Percentiles rank a stretch among this genome's conserved stretches.
These are phyloP conservation scores for Syngnathoides biaculeatus DNA, from an alignment of 2,113 vertebrate genomes.

Conservation along the genomic window DNA sequence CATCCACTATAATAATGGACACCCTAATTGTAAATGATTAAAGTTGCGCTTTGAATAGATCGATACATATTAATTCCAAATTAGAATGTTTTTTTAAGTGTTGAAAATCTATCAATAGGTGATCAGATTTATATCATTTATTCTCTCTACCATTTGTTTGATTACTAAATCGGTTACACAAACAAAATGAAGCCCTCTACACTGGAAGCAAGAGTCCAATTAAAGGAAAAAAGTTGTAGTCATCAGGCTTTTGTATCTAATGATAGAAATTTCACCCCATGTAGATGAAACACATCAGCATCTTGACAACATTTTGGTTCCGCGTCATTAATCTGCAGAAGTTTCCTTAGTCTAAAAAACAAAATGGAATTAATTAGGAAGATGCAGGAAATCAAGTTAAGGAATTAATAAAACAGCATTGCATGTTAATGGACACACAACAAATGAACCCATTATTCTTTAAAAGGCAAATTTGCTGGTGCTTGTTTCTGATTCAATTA, in stretches of 20 bases:
- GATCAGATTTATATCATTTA: background rate
- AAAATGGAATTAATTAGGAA: constrained; percentile 81
- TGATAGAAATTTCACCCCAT: constrained; percentile 70
- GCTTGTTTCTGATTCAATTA: constrained; percentile 73
- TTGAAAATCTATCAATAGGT: background rate
- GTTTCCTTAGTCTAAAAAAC: constrained; percentile 76
- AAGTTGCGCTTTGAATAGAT: background rate
- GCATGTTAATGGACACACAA: constrained; percentile 77
- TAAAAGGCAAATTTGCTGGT: constrained; percentile 56
- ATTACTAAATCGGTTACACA: constrained; percentile 68
- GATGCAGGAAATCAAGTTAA: constrained; percentile 79
- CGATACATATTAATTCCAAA: background rate
- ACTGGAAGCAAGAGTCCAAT: constrained; percentile 47
- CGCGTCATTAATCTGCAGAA: constrained; percentile 80
- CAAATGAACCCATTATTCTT: constrained; percentile 76
- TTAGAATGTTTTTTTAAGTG: too few relatives aligned
- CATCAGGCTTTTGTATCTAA: constrained; percentile 79
- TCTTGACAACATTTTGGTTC: constrained; percentile 75
- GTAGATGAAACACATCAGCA: constrained; percentile 77
- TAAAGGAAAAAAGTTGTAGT: constrained; percentile 54
- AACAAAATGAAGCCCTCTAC: constrained; percentile 66
- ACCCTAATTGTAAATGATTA: too few relatives aligned
- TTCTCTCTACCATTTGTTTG: constrained; percentile 11
- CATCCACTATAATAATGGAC: too few relatives aligned
- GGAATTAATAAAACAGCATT: constrained; percentile 83